phyloP scores from a whole-genome alignment of 2,888 invertebrate genomes.

The Allophyes oxyacanthae region DNA sequence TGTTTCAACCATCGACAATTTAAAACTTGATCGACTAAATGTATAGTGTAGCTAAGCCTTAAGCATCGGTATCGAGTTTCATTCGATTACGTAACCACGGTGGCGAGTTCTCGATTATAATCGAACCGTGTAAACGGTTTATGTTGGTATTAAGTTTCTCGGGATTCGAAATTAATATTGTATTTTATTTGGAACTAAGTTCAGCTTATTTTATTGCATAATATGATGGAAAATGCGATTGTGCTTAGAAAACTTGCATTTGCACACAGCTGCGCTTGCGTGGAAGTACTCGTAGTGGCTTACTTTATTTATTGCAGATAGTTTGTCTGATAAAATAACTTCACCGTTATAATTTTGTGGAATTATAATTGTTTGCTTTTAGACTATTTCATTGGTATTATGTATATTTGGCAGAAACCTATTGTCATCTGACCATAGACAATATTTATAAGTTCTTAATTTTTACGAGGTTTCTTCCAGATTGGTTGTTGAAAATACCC shows the following conservation, averaged over 20 bases:
- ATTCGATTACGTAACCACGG: constrained; percentile 52
- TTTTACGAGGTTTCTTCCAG: too few relatives aligned
- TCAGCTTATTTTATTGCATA: constrained; percentile 28
- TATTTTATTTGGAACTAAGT: constrained; percentile 30
- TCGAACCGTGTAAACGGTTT: constrained; percentile 46
- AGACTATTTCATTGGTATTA: too few relatives aligned
- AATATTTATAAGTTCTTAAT: too few relatives aligned
- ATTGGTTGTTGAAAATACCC: too few relatives aligned
- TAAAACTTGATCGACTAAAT: not conserved
- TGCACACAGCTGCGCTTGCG: not conserved
- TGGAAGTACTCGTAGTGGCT: not conserved
- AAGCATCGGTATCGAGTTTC: constrained; percentile 48
- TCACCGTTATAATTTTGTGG: too few relatives aligned
- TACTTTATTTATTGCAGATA: too few relatives aligned
- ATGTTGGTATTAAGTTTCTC: constrained; percentile 39
- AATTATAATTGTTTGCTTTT: too few relatives aligned
- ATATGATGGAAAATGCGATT: constrained; percentile 9
- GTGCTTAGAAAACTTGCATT: not conserved
- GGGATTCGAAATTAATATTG: constrained; percentile 45
- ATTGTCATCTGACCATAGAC: too few relatives aligned
- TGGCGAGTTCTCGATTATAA: constrained; percentile 53
- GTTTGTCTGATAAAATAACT: too few relatives aligned
- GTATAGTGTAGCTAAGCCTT: constrained; percentile 20
- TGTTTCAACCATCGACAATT: not conserved
- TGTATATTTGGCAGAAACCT: too few relatives aligned